phyloP scores from a whole-genome alignment of 1,140 invertebrate species.

The Onthophagus taurus region DNA sequence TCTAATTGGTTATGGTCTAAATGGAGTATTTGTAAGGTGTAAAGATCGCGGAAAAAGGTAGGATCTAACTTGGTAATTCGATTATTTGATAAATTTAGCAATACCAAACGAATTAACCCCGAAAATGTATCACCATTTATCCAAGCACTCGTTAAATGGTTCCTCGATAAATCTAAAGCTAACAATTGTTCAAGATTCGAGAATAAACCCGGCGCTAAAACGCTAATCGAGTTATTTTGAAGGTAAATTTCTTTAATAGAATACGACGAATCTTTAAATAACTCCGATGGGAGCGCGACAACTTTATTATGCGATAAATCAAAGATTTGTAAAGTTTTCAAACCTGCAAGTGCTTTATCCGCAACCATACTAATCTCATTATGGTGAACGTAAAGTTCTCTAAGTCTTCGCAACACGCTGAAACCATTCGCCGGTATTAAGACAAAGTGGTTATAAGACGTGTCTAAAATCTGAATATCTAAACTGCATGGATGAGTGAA shows the following conservation, averaged over 20 bases:
- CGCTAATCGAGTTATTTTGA: conserved; percentile 80
- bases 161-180: conserved; percentile 77
- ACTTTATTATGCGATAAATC: conserved; percentile 83
- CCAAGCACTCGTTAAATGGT: conserved; percentile 76
- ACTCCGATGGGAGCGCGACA: conserved; percentile 70
- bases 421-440: conserved; percentile 71
- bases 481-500: conserved; percentile 53
- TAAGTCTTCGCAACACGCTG: conserved; percentile 60
- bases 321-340: conserved; percentile 68
- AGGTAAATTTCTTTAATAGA: conserved; percentile 77
- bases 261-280: conserved; percentile 67
- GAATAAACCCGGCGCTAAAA: conserved; percentile 69
- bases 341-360: conserved; percentile 66
- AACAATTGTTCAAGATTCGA: conserved; percentile 75
- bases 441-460: conserved; percentile 77
- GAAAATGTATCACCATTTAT: conserved; percentile 73
- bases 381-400: conserved; percentile 66
- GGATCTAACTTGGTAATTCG: conserved; percentile 69
- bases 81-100: conserved; percentile 80
- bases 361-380: conserved; percentile 80
- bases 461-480: conserved; percentile 72
- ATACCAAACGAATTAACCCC: conserved; percentile 75
- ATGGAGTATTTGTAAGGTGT: conserved; percentile 73
- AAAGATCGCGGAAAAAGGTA: conserved; percentile 68
- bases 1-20: conserved; percentile 70